A percentile compares a stretch with the other conserved stretches of the same genome.
These are phyloP conservation scores for Piaya cayana DNA, from an alignment of 2,113 vertebrate genomes.

Conservation along the genomic window DNA sequence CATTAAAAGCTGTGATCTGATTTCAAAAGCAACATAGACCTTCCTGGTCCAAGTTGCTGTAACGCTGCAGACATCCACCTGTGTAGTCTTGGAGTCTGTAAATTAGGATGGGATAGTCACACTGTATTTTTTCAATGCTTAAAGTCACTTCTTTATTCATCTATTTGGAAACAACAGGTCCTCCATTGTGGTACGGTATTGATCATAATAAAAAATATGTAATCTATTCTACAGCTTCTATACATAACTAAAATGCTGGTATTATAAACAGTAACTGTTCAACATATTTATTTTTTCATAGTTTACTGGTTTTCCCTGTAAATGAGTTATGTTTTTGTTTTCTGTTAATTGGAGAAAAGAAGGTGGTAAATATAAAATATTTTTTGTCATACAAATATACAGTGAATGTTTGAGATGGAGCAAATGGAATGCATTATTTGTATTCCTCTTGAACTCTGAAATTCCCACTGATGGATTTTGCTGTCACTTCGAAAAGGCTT, in stretches of 20 bases:
- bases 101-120: neutral
- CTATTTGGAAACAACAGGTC: neutral
- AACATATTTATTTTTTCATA: neutral
- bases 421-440: neutral
- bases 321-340: neutral
- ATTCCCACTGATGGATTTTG: no score
- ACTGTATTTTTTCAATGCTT: neutral
- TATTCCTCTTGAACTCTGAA: no score
- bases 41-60: neutral
- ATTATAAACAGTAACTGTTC: neutral
- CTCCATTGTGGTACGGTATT: neutral
- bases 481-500: no score
- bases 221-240: neutral
- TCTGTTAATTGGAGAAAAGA: neutral
- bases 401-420: neutral
- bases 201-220: neutral
- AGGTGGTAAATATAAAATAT: neutral
- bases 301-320: neutral
- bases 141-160: neutral
- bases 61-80: neutral
- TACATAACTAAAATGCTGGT: neutral
- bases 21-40: neutral
- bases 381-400: neutral
- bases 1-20: neutral
- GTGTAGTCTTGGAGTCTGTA: neutral